phyloP scores from a whole-genome alignment of 2,888 invertebrate genomes.

The Cataglyphis altisquamis region DNA sequence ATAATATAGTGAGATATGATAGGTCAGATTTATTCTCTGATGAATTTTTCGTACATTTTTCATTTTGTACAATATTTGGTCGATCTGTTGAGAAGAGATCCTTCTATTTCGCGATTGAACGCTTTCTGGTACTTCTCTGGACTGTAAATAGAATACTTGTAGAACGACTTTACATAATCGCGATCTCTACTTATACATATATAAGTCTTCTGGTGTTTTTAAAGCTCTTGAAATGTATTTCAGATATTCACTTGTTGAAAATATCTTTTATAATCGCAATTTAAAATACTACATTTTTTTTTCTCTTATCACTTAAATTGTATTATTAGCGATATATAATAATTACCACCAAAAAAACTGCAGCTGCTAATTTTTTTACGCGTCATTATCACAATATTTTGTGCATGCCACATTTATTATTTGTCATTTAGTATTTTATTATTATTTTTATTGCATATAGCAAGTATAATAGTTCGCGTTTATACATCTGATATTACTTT shows the following conservation, averaged over 20 bases:
- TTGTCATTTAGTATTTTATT: neutral
- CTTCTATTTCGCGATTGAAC: constrained; percentile 63
- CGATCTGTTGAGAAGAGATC: constrained; percentile 50
- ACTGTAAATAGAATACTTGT: constrained; percentile 68
- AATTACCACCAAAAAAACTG: neutral
- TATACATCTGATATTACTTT: constrained; percentile 8
- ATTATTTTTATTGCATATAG: neutral
- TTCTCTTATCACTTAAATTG: neutral
- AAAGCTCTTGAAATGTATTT: constrained; percentile 17
- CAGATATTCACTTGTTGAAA: neutral
- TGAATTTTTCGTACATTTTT: neutral
- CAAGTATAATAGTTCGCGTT: neutral
- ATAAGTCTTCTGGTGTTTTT: neutral
- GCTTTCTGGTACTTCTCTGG: constrained; percentile 45
- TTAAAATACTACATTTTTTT: neutral
- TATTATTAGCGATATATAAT: neutral
- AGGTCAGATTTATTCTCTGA: neutral
- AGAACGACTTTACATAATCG: constrained; percentile 54
- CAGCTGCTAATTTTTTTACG: neutral
- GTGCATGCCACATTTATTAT: neutral
- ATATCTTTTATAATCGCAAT: neutral
- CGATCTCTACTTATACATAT: constrained; percentile 18
- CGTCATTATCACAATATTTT: neutral
- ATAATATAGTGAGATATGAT: neutral
- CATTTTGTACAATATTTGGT: neutral